Base-by-base conservation (phyloP, 2,888 invertebrate species). In the Euproctis similis region DNA sequence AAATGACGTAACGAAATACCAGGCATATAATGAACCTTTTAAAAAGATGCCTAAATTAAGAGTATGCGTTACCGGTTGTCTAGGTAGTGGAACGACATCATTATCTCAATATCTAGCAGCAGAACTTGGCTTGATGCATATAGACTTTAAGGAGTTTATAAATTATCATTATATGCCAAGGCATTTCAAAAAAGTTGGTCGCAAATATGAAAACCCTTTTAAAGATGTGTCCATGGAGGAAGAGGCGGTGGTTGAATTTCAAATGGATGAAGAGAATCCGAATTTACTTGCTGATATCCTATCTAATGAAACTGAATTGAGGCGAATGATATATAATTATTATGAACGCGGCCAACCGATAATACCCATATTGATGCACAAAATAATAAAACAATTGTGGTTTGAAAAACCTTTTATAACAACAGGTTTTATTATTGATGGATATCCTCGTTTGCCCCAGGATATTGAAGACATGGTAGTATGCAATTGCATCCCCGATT, bases 351-450 rank as follows among this genome's bases (percentile, higher is more conserved):
- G 86, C 9, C 41, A 67, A 9, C 66, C 78, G n/a, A 50, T 90
- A 11, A 59, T 85, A 6, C 52, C 81, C 1, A 40, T 57, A 11
- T 59, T 87, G 8, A 55, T 87, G 45, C 69, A 75, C 31, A 73
- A 73, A 42, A 43, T 87, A 17, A 46, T 88, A 14, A 61, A 60
- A 12, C 71, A 63, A 14, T 63, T 86, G 13, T 89, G 88, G 89
- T 85, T 84, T 48, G 55, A 81, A 26, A 59, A 78, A 26, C 87
- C 88, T 0, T 85, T 73, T 50, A 62, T 58, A 10, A 48, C 57
- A 3, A 66, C 61, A 9, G 89, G 90, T 3, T 75, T 89, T 53
- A 71, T 90, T 20, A 55, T 90, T 19, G 88, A 89, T 57, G 88
- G 87, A 28, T 90, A 87, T 66, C 90, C 90, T 5, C 86, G 76